A percentile compares a stretch with the other conserved stretches of the same genome.
Conservation (phyloP, 2,888 invertebrate genomes). For the Teleiodes luculella region DNA sequence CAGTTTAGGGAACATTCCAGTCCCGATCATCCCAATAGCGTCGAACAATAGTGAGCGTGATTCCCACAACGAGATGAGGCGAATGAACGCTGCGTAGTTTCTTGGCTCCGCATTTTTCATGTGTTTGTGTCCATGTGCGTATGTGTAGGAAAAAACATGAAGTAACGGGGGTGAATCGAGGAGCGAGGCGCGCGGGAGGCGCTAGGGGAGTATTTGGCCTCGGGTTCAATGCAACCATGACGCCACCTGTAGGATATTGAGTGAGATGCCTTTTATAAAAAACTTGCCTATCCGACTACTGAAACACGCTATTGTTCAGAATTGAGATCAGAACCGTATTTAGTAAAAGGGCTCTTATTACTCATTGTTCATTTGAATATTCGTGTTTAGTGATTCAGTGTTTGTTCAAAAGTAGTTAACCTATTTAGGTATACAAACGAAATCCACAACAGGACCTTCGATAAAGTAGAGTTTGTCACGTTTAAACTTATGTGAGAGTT, state of each 20-base stretch:
- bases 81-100: constrained; percentile 55
- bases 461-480: not conserved
- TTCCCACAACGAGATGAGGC: constrained; percentile 47
- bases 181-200: constrained; percentile 29
- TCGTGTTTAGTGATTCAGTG: not conserved
- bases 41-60: constrained; percentile 38
- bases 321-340: constrained; percentile 4
- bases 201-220: constrained; percentile 48
- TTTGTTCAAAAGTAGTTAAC: constrained; percentile 8
- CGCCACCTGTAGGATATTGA: constrained; percentile 47
- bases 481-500: not conserved
- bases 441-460: not conserved
- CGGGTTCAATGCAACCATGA: constrained; percentile 57
- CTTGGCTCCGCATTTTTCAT: constrained; percentile 48
- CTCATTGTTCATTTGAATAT: constrained; percentile 10
- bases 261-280: constrained; percentile 15
- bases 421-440: not conserved
- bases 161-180: constrained; percentile 46
- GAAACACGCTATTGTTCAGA: constrained; percentile 7
- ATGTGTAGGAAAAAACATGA: constrained; percentile 47
- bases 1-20: constrained; percentile 19
- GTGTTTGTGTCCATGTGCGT: constrained; percentile 38
- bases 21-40: constrained; percentile 32
- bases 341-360: constrained; percentile 1
- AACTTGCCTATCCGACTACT: not conserved